Conservation (phyloP, 2,797 vertebrate genomes). For the Coranthus polyacanthus region DNA sequence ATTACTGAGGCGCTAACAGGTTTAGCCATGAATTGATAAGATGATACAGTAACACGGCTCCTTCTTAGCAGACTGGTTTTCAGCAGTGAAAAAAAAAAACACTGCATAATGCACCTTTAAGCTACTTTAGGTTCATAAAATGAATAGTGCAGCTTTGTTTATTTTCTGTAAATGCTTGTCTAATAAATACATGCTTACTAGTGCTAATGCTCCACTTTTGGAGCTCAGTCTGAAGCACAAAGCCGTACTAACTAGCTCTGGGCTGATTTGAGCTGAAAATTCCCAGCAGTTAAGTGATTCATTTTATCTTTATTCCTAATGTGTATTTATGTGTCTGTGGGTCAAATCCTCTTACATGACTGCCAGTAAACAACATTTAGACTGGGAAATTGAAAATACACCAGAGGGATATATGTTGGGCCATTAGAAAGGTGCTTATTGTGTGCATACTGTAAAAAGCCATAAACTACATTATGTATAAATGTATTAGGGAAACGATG, state of each 20-base stretch:
- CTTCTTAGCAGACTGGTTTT: slow-evolving; percentile 9
- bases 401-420: not conserved
- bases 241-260: slow-evolving; percentile 55
- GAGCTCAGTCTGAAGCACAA: slow-evolving; percentile 59
- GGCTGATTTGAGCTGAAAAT: slow-evolving; percentile 53
- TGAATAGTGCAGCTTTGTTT: slow-evolving; percentile 39
- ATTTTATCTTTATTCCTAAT: slow-evolving; percentile 60
- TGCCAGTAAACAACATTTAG: slow-evolving; percentile 53
- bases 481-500: not conserved
- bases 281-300: slow-evolving; percentile 50
- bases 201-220: slow-evolving; percentile 56
- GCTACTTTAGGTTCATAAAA: slow-evolving; percentile 53
- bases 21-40: slow-evolving; percentile 20
- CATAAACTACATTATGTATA: not conserved
- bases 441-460: not conserved
- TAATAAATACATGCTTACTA: slow-evolving; percentile 61
- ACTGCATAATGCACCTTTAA: slow-evolving; percentile 50
- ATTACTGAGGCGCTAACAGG: slow-evolving; percentile 8
- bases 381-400: slow-evolving; percentile 17
- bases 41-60: slow-evolving; percentile 29
- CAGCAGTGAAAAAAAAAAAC: slow-evolving; percentile 17
- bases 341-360: slow-evolving; percentile 67
- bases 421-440: slow-evolving; percentile 20
- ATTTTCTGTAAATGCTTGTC: slow-evolving; percentile 58
- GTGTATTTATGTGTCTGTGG: slow-evolving; percentile 67